Evolutionary conservation across 2,888 invertebrate genomes (phyloP).

Genomic region (Globia sparganii): DNA sequence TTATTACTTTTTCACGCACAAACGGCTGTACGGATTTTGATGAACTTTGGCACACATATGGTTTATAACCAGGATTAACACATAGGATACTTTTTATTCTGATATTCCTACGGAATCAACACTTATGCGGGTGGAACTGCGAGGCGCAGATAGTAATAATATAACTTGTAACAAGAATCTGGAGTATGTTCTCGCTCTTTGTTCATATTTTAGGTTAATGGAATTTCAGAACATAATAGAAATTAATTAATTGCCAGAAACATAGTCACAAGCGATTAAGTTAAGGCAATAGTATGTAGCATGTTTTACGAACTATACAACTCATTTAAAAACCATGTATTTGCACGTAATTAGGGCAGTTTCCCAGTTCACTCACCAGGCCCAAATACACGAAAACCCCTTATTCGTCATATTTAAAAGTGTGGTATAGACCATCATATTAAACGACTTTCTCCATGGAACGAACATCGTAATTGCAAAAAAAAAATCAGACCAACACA

Average conservation of each 20-base stretch:
- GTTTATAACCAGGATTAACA: no score
- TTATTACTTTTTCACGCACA: no score
- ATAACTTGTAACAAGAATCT: background rate
- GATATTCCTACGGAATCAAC: no score
- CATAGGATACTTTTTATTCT: no score
- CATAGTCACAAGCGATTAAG: background rate
- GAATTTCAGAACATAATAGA: background rate
- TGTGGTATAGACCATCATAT: background rate
- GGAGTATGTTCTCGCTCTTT: background rate
- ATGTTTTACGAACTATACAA: background rate
- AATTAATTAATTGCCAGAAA: constrained; percentile 1
- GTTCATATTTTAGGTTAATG: background rate
- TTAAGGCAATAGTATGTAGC: background rate
- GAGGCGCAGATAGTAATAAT: background rate
- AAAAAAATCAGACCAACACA: background rate
- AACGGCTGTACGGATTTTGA: no score
- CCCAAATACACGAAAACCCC: background rate
- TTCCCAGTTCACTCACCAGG: no score
- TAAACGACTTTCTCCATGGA: background rate
- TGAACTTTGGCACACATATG: no score
- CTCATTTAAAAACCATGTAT: background rate
- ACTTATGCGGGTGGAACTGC: no score
- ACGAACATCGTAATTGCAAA: background rate
- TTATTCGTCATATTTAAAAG: background rate
- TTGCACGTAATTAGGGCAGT: background rate